phyloP scores from a whole-genome alignment of 1,140 invertebrate genomes.

The Episyrphus balteatus region DNA sequence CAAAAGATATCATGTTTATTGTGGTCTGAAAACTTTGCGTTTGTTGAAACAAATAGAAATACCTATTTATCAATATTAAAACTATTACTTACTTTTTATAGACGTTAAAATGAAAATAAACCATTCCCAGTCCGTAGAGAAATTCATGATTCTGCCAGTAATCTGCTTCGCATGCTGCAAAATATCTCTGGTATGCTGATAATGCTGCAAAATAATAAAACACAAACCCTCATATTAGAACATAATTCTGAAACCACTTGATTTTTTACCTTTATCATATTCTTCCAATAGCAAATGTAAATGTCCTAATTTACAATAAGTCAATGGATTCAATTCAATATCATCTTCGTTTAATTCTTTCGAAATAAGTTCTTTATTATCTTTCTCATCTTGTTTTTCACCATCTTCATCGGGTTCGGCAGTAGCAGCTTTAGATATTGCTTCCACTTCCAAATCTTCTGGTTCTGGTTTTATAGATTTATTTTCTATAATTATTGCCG shows the following conservation, averaged over 20 bases:
- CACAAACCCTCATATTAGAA: not conserved
- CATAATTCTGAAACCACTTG: not conserved
- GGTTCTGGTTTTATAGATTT: no score
- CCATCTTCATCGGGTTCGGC: no score
- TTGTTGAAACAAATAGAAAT: no score
- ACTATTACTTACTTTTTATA: slow-evolving; percentile 77
- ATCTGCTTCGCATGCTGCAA: slow-evolving; percentile 53
- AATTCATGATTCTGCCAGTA: slow-evolving; percentile 85
- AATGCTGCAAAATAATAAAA: slow-evolving; percentile 63
- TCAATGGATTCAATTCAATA: slow-evolving; percentile 71
- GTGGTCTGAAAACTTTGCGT: no score
- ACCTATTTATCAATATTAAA: no score
- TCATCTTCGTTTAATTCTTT: no score
- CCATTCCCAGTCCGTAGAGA: slow-evolving; percentile 83
- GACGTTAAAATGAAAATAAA: slow-evolving; percentile 91
- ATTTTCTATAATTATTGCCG: no score
- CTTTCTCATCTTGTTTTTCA: no score
- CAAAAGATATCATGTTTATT: no score
- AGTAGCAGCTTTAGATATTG: no score
- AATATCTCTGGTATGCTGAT: slow-evolving; percentile 90
- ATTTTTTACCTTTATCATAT: slow-evolving; percentile 65
- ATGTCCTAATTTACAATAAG: slow-evolving; percentile 86
- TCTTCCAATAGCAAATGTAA: slow-evolving; percentile 84
- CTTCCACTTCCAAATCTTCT: no score
- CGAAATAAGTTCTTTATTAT: no score